Conservation (phyloP, 2,797 vertebrate species). For the Xenops minutus region DNA sequence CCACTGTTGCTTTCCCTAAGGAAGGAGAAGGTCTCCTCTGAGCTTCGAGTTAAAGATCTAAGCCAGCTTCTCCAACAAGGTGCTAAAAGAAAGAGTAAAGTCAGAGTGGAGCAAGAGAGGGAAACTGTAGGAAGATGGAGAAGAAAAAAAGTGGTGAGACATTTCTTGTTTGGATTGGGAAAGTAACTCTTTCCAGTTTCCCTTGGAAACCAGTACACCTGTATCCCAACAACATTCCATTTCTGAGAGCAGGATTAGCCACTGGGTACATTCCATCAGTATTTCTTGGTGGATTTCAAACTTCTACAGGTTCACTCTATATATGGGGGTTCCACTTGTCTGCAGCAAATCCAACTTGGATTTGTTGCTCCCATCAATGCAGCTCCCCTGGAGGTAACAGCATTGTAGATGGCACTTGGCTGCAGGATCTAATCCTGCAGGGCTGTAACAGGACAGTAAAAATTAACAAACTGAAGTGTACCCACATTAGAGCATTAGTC, state of each 20-base stretch:
- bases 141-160: background rate
- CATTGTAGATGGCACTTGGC: background rate
- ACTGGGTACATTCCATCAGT: background rate
- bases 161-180: background rate
- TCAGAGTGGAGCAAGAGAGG: background rate
- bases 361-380: slow-evolving; percentile 30
- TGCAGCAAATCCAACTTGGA: background rate
- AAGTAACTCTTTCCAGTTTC: background rate
- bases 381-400: background rate
- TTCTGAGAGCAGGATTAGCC: background rate
- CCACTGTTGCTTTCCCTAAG: background rate
- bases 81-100: background rate
- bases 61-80: background rate
- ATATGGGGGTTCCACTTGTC: background rate
- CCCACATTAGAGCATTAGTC: slow-evolving; percentile 27
- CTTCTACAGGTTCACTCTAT: background rate
- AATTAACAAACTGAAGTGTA: slow-evolving; percentile 27
- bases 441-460: slow-evolving; percentile 19
- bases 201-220: background rate
- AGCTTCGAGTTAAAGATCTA: background rate
- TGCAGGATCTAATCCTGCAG: slow-evolving; percentile 10
- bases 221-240: background rate
- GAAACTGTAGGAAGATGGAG: background rate
- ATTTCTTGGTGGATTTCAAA: background rate
- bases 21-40: background rate